Evolutionary conservation across 2,888 invertebrate genomes (phyloP).

Genomic region (Clunio marinus): DNA sequence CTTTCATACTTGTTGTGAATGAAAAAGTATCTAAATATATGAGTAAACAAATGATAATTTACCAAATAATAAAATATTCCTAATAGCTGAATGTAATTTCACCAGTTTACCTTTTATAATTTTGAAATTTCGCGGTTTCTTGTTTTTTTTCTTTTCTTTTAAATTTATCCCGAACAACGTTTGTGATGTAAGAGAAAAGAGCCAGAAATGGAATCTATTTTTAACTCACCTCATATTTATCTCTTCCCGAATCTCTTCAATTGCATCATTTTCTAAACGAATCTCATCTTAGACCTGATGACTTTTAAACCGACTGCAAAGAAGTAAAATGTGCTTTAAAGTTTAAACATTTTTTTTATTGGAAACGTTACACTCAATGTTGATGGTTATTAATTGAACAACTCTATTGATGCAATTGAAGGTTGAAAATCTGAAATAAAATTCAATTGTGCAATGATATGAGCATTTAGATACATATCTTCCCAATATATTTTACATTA

Average conservation of each 20-base stretch:
- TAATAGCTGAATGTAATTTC: no score
- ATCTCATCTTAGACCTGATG: not conserved
- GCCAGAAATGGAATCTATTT: constrained; percentile 14
- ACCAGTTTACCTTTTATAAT: not conserved
- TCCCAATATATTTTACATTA: not conserved
- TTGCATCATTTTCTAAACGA: constrained; percentile 18
- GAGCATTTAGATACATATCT: not conserved
- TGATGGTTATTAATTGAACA: no score
- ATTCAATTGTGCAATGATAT: not conserved
- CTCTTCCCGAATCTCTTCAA: not conserved
- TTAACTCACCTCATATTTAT: not conserved
- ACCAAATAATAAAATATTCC: not conserved
- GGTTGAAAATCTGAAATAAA: no score
- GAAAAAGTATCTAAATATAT: not conserved
- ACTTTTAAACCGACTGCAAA: no score
- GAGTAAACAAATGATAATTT: constrained; percentile 1
- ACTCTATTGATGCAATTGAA: no score
- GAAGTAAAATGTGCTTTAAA: no score
- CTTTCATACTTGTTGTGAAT: not conserved
- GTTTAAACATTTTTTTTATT: no score
- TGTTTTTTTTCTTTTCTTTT: no score
- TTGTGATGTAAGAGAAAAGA: no score
- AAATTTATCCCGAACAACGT: no score
- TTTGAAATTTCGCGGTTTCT: no score
- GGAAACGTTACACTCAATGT: no score